Conservation (phyloP, 1,140 invertebrate genomes). For the Halictus rubicundus region DNA sequence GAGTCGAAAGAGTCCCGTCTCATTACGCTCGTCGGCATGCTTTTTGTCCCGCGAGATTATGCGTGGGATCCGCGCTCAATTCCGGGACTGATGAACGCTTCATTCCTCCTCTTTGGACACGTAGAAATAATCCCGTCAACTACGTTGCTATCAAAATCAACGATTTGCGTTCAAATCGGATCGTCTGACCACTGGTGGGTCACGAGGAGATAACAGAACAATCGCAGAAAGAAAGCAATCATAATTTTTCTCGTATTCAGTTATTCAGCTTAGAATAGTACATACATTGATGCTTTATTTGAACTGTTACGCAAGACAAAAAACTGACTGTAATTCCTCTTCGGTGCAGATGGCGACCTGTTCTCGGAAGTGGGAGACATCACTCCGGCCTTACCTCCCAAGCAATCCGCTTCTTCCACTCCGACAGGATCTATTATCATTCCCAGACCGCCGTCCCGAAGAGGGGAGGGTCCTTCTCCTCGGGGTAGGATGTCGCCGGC, state of each 20-base stretch:
- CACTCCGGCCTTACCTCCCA: slow-evolving; percentile 85
- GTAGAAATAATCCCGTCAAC: background rate
- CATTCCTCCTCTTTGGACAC: background rate
- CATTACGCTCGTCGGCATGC: slow-evolving; percentile 1
- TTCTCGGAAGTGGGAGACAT: slow-evolving; percentile 92
- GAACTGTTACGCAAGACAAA: too few relatives aligned
- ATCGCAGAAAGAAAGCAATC: too few relatives aligned
- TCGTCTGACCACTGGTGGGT: too few relatives aligned
- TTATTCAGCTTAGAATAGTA: too few relatives aligned
- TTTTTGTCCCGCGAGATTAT: background rate
- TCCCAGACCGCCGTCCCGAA: slow-evolving; percentile 90
- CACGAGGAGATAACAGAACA: too few relatives aligned
- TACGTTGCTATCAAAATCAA: background rate
- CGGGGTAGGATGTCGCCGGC: slow-evolving; percentile 86
- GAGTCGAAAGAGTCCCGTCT: background rate
- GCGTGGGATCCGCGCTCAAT: background rate
- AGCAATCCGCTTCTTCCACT: slow-evolving; percentile 83
- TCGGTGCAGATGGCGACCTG: slow-evolving; percentile 86
- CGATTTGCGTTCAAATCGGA: too few relatives aligned
- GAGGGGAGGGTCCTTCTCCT: slow-evolving; percentile 83
- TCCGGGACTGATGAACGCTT: background rate
- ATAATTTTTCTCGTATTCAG: too few relatives aligned
- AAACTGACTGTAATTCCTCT: too few relatives aligned
- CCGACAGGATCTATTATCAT: slow-evolving; percentile 89
- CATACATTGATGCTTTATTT: too few relatives aligned